Base-by-base conservation (phyloP, 2,113 vertebrate genomes). In the Urocolius indicus region DNA sequence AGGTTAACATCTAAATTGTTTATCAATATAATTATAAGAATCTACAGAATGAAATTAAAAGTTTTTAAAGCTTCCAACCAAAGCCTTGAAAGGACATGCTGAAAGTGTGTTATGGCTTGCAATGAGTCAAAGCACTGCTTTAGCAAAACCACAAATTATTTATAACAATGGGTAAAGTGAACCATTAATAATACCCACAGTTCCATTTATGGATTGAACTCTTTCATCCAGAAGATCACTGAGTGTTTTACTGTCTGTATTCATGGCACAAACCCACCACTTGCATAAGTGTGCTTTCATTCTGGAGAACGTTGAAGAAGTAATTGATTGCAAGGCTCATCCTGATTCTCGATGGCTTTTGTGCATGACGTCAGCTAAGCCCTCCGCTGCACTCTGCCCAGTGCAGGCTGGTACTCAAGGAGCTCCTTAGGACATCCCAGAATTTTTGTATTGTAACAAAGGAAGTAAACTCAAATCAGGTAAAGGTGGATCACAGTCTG, bases 71-170 rank as follows among this genome's bases (percentile, higher is more conserved):
- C 72, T 26, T 51, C 71, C 71, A 75, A 51, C 30, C 89, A 30
- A 78, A 87, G 29, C 80, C 85, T 95, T 95, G n/a, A 93, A 87
- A 92, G 87, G 65, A 96, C 36, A 46, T 84, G 93, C 45, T 9
- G 6, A 80, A 87, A 59, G 4, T 6, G 14, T 16, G 3, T 88
- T 77, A 95, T 22, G 22, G 69, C 74, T 95, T 95, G n/a, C 65
- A 92, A 93, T 57, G 27, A 66, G 23, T 57, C 71, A 92, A 89
- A 75, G 57, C 24, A 75, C 19, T n/a, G 4, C 49, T 91, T 91
- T 36, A 89, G 84, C 23, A 91, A 89, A 95, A 78, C 69, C 66
- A 91, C 81, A 68, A 84, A 92, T 87, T 91, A 84, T 82, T 94
- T 87, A 72, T 59, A 81, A 61, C 75, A 66, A 76, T 20, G 20